Conservation (phyloP, 2,113 vertebrate genomes). For the Toxotes jaculatrix region DNA sequence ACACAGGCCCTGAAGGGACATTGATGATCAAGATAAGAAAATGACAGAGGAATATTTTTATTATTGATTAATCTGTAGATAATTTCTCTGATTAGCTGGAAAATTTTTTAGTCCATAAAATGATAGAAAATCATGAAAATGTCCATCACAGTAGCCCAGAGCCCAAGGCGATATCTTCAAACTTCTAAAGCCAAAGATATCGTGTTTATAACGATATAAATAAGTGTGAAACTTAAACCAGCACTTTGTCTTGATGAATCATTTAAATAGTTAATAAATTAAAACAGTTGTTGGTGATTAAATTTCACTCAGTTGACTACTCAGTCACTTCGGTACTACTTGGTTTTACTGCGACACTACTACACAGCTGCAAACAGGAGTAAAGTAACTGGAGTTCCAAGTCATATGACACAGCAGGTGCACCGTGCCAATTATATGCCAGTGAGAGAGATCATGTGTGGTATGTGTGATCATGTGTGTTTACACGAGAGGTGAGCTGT, state of each 20-base stretch:
- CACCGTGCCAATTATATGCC: background rate
- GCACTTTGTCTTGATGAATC: background rate
- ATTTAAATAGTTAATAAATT: too few relatives aligned
- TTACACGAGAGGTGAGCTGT: slow-evolving; percentile 14
- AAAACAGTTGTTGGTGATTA: background rate
- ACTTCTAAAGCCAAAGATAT: too few relatives aligned
- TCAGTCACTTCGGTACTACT: background rate
- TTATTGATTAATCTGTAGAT: background rate
- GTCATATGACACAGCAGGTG: slow-evolving; percentile 61
- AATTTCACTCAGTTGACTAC: background rate
- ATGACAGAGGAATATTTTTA: background rate
- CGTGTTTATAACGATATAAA: background rate
- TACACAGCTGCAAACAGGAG: background rate
- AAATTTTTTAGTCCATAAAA: too few relatives aligned
- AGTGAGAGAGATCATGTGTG: slow-evolving; percentile 13
- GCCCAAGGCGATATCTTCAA: background rate
- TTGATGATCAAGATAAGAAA: background rate
- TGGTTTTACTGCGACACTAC: background rate
- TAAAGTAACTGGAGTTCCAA: slow-evolving; percentile 3
- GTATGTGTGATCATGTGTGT: slow-evolving; percentile 40
- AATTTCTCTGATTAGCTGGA: too few relatives aligned
- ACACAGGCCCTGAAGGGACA: background rate
- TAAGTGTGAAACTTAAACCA: background rate
- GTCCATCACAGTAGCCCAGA: background rate
- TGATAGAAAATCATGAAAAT: background rate